Evolutionary conservation across 1,140 invertebrate genomes (phyloP).

Genomic region (Physella acuta): DNA sequence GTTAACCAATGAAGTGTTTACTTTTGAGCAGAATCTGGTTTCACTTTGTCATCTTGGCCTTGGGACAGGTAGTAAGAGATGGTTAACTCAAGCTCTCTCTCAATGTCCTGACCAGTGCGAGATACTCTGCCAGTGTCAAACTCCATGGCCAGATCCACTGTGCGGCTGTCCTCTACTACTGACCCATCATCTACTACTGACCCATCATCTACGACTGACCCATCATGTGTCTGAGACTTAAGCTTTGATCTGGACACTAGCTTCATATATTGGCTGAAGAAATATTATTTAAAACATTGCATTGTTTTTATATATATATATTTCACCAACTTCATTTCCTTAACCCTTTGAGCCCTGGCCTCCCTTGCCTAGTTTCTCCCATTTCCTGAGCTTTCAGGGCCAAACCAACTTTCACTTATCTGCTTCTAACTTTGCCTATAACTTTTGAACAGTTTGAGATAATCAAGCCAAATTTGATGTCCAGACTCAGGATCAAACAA

Average conservation of each 20-base stretch:
- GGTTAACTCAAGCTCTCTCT: background rate
- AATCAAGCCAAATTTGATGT: too few relatives aligned
- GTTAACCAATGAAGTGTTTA: too few relatives aligned
- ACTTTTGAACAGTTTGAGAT: too few relatives aligned
- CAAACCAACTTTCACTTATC: too few relatives aligned
- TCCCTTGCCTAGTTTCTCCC: too few relatives aligned
- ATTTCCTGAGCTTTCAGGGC: too few relatives aligned
- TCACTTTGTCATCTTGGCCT: background rate
- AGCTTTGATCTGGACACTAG: background rate
- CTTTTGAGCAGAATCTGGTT: background rate
- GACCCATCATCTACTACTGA: background rate
- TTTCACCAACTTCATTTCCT: background rate
- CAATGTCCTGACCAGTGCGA: background rate
- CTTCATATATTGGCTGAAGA: background rate
- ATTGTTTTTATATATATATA: background rate
- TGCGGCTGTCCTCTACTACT: too few relatives aligned
- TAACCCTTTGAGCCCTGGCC: too few relatives aligned
- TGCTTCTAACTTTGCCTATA: too few relatives aligned
- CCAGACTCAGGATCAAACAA: too few relatives aligned
- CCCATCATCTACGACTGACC: background rate
- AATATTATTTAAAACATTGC: background rate
- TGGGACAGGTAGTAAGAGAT: background rate
- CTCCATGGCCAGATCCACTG: background rate
- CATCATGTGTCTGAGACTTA: background rate
- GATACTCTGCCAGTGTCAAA: background rate